These are phyloP conservation scores for Cryptosula pallasiana DNA, from an alignment of 2,888 invertebrate species.

Conservation along the genomic window DNA sequence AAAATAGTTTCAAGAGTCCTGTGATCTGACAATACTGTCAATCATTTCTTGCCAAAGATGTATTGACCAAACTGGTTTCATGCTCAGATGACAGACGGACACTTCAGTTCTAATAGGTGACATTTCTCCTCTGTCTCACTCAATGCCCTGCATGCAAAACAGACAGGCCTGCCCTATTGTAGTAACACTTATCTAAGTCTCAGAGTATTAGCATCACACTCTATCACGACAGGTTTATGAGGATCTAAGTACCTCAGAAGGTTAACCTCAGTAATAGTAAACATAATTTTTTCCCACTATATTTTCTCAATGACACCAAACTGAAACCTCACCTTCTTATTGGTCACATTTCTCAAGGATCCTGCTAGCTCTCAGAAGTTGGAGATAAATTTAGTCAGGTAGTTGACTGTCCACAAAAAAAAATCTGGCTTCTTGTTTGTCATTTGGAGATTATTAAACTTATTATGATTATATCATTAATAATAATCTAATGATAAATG, in stretches of 20 bases:
- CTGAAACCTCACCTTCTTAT: not conserved
- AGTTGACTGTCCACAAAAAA: not conserved
- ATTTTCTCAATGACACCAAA: not conserved
- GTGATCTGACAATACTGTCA: slow-evolving; percentile 1
- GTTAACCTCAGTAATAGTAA: not conserved
- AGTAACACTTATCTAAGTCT: slow-evolving; percentile 1
- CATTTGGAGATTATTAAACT: not conserved
- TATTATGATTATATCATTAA: no score
- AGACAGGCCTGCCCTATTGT: slow-evolving; percentile 3
- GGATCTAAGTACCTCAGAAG: not conserved
- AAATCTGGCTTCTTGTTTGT: not conserved
- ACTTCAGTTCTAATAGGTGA: not conserved
- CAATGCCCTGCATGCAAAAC: slow-evolving; percentile 20
- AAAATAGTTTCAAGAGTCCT: not conserved
- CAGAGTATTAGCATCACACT: not conserved
- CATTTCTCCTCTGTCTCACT: not conserved
- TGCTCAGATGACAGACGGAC: slow-evolving; percentile 27
- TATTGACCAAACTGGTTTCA: slow-evolving; percentile 30
- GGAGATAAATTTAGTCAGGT: not conserved
- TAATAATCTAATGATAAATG: no score
- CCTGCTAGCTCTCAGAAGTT: not conserved
- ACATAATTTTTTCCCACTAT: not conserved
- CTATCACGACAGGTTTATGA: not conserved
- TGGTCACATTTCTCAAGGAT: not conserved
- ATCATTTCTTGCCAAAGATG: slow-evolving; percentile 28